Evolutionary conservation across 2,888 invertebrate genomes (phyloP).

Genomic region (Aleiodes leptofemur): DNA sequence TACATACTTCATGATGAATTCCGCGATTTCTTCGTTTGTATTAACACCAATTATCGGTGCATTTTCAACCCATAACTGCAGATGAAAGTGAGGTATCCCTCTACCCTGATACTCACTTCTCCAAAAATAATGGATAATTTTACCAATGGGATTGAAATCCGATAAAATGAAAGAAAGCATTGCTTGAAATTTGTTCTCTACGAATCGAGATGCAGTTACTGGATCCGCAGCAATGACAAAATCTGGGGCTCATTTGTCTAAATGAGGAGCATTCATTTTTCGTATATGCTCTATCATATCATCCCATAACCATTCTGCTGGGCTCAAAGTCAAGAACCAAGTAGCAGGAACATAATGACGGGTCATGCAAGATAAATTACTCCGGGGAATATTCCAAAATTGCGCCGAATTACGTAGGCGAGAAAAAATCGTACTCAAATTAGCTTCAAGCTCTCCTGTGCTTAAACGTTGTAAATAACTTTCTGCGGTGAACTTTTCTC

Average conservation of each 20-base stretch:
- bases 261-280: conserved; percentile 58
- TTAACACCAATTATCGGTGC: conserved; percentile 58
- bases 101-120: conserved; percentile 55
- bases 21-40: conserved; percentile 56
- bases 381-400: conserved; percentile 53
- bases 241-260: conserved; percentile 55
- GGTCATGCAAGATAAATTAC: conserved; percentile 55
- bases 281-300: conserved; percentile 61
- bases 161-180: no score
- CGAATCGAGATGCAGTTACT: conserved; percentile 50
- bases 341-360: conserved; percentile 58
- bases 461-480: no score
- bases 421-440: conserved; percentile 52
- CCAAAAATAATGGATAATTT: conserved; percentile 33
- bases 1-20: conserved; percentile 56
- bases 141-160: conserved; percentile 38
- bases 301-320: conserved; percentile 58
- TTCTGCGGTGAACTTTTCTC: neutral
- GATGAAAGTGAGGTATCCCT: conserved; percentile 56
- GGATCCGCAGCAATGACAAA: conserved; percentile 64
- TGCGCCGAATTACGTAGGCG: conserved; percentile 52
- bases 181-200: no score
- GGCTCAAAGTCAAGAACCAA: conserved; percentile 58
- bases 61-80: conserved; percentile 62
- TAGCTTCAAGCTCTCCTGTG: no score